Evolutionary conservation across 2,113 vertebrate genomes (phyloP).

Genomic region (Columba livia): DNA sequence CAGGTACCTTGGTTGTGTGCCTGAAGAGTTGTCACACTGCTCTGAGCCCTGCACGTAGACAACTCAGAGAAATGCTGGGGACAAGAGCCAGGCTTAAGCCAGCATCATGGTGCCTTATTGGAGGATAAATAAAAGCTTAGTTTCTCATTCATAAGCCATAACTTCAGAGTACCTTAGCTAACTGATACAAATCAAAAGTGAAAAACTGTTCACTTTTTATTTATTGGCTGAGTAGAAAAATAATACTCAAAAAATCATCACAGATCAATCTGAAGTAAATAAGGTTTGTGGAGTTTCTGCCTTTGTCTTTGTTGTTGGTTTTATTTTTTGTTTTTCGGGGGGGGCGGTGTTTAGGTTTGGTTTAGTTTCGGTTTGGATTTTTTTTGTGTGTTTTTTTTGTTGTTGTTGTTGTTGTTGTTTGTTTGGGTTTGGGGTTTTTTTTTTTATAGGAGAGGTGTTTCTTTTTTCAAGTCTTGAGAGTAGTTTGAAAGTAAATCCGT

Average conservation of each 20-base stretch:
- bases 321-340: neutral
- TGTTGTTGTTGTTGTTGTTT: no score
- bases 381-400: neutral
- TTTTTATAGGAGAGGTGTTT: neutral
- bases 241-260: neutral
- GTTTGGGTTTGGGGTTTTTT: no score
- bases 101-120: neutral
- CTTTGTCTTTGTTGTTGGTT: neutral
- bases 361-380: neutral
- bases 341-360: no score
- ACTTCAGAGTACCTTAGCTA: neutral
- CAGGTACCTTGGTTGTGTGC: neutral
- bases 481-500: neutral
- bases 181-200: neutral
- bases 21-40: neutral
- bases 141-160: neutral
- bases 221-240: neutral
- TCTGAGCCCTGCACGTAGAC: neutral
- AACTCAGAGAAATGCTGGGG: accelerated
- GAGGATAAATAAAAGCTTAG: neutral
- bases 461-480: neutral
- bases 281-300: accelerated
- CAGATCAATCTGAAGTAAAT: neutral
- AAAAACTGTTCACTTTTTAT: neutral
- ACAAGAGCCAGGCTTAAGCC: neutral